phyloP scores from a whole-genome alignment of 1,140 invertebrate species.

The Zaprionus tsacasi region DNA sequence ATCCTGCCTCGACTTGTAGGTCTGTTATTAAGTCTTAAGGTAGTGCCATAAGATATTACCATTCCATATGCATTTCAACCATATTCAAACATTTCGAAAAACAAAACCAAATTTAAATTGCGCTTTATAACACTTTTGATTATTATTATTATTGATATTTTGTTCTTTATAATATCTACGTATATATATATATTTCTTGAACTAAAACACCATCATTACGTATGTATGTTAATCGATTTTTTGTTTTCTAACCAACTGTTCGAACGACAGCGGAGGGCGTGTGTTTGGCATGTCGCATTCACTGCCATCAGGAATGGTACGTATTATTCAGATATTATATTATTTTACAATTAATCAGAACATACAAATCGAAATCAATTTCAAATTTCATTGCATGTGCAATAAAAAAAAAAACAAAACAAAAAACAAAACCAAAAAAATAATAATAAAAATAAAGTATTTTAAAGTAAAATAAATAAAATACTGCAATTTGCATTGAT shows the following conservation, averaged over 20 bases:
- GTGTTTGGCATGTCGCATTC: conserved; percentile 84
- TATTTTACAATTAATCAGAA: conserved; percentile 32
- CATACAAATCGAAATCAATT: conserved; percentile 51
- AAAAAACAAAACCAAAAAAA: conserved; percentile 3
- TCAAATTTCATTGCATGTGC: conserved; percentile 67
- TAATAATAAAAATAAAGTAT: conserved; percentile 1
- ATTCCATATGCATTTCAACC: conserved; percentile 30
- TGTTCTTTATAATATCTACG: conserved; percentile 36
- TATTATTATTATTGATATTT: conserved; percentile 27
- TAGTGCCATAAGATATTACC: conserved; percentile 29
- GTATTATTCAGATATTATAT: conserved; percentile 54
- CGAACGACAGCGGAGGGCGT: conserved; percentile 76
- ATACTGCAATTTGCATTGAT: conserved; percentile 40
- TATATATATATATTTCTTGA: conserved; percentile 5
- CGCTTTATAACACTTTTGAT: conserved; percentile 66
- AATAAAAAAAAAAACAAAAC: conserved; percentile 41
- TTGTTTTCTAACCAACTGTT: conserved; percentile 19
- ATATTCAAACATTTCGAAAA: conserved; percentile 28
- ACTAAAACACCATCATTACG: conserved; percentile 50
- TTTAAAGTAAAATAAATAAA: conserved; percentile 11
- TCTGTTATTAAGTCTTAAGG: conserved; percentile 28
- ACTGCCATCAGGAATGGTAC: conserved; percentile 84
- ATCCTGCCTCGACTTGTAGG: background rate
- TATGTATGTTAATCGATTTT: conserved; percentile 55
- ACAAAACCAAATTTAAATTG: conserved; percentile 49